phyloP scores from a whole-genome alignment of 1,140 invertebrate species.

The Heliconius himera region DNA sequence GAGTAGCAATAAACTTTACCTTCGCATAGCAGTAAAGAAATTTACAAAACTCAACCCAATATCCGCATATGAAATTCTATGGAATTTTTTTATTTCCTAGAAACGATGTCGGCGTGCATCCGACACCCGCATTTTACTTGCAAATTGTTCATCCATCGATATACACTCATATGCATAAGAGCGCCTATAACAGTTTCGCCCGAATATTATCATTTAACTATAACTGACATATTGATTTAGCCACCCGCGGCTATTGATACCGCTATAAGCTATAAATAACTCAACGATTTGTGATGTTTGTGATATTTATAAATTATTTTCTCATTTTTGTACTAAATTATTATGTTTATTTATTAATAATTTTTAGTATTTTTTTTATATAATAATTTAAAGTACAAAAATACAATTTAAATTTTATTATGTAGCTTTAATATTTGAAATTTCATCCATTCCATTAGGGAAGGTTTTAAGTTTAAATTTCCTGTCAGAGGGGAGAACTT shows the following conservation, averaged over 20 bases:
- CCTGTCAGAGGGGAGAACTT: conserved; percentile 53
- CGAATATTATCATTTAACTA: conserved; percentile 30
- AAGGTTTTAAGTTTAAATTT: conserved; percentile 65
- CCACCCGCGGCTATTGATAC: conserved; percentile 12
- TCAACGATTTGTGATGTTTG: background rate
- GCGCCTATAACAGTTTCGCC: conserved; percentile 40
- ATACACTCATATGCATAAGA: conserved; percentile 54
- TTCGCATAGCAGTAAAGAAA: background rate
- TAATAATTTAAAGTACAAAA: background rate
- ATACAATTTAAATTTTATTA: background rate
- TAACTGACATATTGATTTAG: conserved; percentile 28
- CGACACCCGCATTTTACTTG: conserved; percentile 73
- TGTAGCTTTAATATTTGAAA: conserved; percentile 44
- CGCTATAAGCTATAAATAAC: background rate
- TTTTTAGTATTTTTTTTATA: background rate
- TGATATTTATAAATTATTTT: background rate
- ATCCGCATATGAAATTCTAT: conserved; percentile 36
- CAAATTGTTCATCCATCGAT: conserved; percentile 75
- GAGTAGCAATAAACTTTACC: background rate
- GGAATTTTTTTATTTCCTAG: conserved; percentile 30
- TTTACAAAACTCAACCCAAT: conserved; percentile 19
- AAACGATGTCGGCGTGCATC: conserved; percentile 54
- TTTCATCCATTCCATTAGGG: conserved; percentile 66
- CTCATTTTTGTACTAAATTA: background rate
- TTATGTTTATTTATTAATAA: background rate